A percentile compares a stretch with the other conserved stretches of the same genome.
Conservation (phyloP, 2,797 vertebrate species). For the Triplophysa bombifrons region DNA sequence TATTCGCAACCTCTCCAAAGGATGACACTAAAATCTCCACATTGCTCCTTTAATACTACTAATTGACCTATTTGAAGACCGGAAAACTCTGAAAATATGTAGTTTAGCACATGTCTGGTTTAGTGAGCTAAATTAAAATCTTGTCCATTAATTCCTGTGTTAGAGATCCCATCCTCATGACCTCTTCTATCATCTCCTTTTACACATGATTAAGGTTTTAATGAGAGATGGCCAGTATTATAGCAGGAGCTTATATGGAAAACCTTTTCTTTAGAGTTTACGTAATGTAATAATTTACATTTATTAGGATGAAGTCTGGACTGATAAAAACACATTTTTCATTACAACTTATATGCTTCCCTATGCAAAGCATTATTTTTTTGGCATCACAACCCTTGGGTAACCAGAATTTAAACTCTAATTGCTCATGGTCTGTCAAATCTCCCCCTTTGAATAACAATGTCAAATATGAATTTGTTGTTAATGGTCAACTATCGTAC, state of each 20-base stretch:
- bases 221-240: conserved; percentile 90
- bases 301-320: conserved; percentile 84
- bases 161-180: conserved; percentile 86
- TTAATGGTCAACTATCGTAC: conserved; percentile 58
- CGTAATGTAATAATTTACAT: conserved; percentile 61
- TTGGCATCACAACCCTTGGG: conserved; percentile 59
- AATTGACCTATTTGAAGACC: too few species aligned
- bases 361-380: conserved; percentile 62
- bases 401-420: conserved; percentile 61
- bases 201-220: conserved; percentile 95
- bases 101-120: neutral
- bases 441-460: conserved; percentile 58
- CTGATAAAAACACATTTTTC: conserved; percentile 76
- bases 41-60: too few species aligned
- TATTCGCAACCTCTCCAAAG: too few species aligned
- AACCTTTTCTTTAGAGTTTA: conserved; percentile 72
- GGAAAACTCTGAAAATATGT: too few species aligned
- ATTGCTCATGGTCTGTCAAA: conserved; percentile 64
- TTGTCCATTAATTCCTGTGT: conserved; percentile 89
- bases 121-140: conserved; percentile 87
- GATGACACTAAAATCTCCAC: too few species aligned
- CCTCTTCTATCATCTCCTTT: conserved; percentile 95
- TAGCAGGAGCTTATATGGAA: conserved; percentile 84
- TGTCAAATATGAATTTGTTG: conserved; percentile 65
- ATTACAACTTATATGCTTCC: conserved; percentile 38